phyloP scores from a whole-genome alignment of 1,140 invertebrate genomes.

The Mamestra configurata region DNA sequence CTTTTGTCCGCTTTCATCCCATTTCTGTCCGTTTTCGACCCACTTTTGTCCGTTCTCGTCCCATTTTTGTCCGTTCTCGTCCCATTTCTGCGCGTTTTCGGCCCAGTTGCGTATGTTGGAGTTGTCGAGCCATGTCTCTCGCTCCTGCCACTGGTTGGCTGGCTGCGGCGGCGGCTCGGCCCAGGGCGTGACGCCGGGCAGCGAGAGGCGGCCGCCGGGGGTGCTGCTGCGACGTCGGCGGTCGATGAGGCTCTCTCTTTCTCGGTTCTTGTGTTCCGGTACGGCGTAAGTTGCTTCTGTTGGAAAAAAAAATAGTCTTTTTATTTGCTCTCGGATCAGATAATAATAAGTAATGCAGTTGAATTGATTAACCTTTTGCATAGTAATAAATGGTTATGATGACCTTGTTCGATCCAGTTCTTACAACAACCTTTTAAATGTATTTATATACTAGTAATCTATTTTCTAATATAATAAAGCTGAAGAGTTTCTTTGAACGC shows the following conservation, averaged over 20 bases:
- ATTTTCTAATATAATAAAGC: too few species aligned
- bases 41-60: conserved; percentile 71
- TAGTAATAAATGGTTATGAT: too few species aligned
- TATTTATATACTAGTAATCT: too few species aligned
- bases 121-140: conserved; percentile 80
- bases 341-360: neutral
- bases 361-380: too few species aligned
- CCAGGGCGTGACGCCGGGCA: conserved; percentile 74
- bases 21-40: conserved; percentile 68
- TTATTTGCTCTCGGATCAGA: neutral
- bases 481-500: too few species aligned
- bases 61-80: conserved; percentile 71
- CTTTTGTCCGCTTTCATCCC: conserved; percentile 72
- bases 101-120: conserved; percentile 80
- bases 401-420: too few species aligned
- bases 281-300: conserved; percentile 82
- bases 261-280: conserved; percentile 77
- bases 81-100: conserved; percentile 72
- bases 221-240: conserved; percentile 77
- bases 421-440: too few species aligned
- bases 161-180: conserved; percentile 61
- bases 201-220: conserved; percentile 73
- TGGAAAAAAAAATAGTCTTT: neutral
- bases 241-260: conserved; percentile 77
- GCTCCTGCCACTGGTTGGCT: conserved; percentile 72